Evolutionary conservation across 2,113 vertebrate species (phyloP), one percentile per base, ranked within the genome.

Genomic region (Crotophaga sulcirostris): DNA sequence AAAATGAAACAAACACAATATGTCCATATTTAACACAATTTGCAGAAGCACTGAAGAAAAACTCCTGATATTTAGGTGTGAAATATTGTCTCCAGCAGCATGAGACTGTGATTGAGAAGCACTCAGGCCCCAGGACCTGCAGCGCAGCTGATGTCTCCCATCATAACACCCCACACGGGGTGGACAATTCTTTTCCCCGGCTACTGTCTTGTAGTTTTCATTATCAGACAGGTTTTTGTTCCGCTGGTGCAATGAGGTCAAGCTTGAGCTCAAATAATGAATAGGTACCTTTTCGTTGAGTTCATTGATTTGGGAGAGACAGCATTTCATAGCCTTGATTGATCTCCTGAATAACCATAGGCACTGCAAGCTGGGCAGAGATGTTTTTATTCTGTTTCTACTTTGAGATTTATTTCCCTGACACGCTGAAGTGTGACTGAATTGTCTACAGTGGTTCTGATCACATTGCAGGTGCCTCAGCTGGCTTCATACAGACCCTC

Each of bases 301-400:
- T 63, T 80, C 82, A 93, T 84, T 90, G 93, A 91, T 97, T 67
- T 77, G 82, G 67, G 85, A 91, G 59, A 92, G 73, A 78, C 2
- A 33, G 72, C 70, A 73, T 94, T 91, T 88, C 91, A 69, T 18
- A 59, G 89, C 67, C 33, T 64, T 90, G 95, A 90, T 87, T 89
- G 93, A 95, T 93, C 75, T 62, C 78, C 15, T 69, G 82, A 80
- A n/a, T n/a, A 90, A 76, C 74, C 84, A 62, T 56, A 36, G 78
- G 75, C 72, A 10, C 73, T 93, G 87, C 74, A 83, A 87, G 54
- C 74, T 58, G 84, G 56, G 69, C 9, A 19, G 74, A 62, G 74
- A 64, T 9, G 45, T 81, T 93, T 86, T 47, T 87, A 89, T 90
- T 87, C 91, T 4, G 0, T 15, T 49, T 75, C 88, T 79, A 70